Evolutionary conservation across 2,888 invertebrate species (phyloP), one percentile per base, ranked within the genome.

Genomic region (Embidobia sp.): DNA sequence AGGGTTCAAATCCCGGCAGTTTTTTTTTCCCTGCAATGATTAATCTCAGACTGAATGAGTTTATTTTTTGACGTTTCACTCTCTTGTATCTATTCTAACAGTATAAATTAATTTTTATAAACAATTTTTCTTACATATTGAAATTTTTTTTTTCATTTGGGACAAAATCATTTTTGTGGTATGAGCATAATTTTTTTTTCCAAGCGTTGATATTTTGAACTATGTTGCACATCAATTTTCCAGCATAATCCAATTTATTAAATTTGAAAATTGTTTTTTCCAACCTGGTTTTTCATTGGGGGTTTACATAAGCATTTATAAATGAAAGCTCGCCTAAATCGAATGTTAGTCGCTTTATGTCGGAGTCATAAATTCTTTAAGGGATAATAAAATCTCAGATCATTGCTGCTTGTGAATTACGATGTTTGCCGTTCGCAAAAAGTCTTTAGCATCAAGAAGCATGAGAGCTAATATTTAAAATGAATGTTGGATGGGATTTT

Each of bases 381-480:
- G 29, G 26, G 31, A 26, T 53, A 53, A 66, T 66, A 48, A 63
- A 63, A 63, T 63, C 10, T 7, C 15, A 37, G 49, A 63, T 37
- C 40, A 29, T 26, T 13, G 61, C 29, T 18, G 11, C 18, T 3
- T 22, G 26, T 59, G 59, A 37, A 13, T 49, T 29, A 40, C 26
- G 40, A 44, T 29, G 29, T 66, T 53, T 44, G 11, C 18, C 16
- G 44, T 31, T 53, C 35, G 42, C 35, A 40, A 53, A 66, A 66
- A 53, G 33, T 40, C 44, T 16, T 44, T 40, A 19, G 7, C 18
- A 16, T n/a, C 33, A 16, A 53, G 26, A 53, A 44, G 31, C 49
- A 35, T 15, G 64, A 31, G n/a, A 48, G 7, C 13, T 5, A 19
- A 42, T 63, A 49, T 42, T 63, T 49, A 19, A 49, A 63, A 49